Base-by-base conservation (phyloP, 2,797 vertebrate genomes). In the Dendrocincla fuliginosa region DNA sequence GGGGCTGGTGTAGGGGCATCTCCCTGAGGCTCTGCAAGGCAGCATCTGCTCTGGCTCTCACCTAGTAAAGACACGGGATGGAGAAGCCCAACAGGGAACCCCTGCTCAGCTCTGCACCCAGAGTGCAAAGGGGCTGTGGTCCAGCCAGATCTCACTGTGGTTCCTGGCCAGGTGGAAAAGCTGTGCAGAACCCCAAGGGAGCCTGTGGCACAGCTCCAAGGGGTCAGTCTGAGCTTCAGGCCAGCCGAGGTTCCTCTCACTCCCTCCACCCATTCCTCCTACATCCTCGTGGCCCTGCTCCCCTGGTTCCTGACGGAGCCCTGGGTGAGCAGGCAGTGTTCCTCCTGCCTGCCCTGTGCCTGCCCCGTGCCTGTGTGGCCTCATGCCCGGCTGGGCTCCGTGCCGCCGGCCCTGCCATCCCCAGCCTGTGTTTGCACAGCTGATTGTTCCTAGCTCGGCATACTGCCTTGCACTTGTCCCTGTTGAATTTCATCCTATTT, bases 401-500 rank as follows among this genome's bases (percentile, higher is more conserved):
- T 0, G 18, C 85, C 5, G 6, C 74, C 0, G 0, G 90, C 93
- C 80, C 46, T 16, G 50, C 93, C 41, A 42, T 74, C n/a, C 89
- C 39, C 79, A 52, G 79, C 73, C 94, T 79, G 70, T 90, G 94
- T 93, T 94, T 94, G 94, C 79, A 88, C 76, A 90, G 93, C 76
- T 85, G 89, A 95, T 83, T 77, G 82, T 92, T 83, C 87, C 68
- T 25, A 0, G 76, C 89, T 75, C 79, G 1, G 39, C 2, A 1
- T 42, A 50, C 91, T 75, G 90, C 95, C 79, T 93, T 82, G 59
- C 86, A 73, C 93, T 96, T 63, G 60, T 94, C 92, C 80, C 96
- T 82, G 86, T 44, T 96, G 96, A 93, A 95, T 96, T 96, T 90
- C 95, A 96, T 96, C 93, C 93, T 93, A 77, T 96, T 96, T 95